phyloP scores from a whole-genome alignment of 1,140 invertebrate species.

The Bactericera cockerelli region DNA sequence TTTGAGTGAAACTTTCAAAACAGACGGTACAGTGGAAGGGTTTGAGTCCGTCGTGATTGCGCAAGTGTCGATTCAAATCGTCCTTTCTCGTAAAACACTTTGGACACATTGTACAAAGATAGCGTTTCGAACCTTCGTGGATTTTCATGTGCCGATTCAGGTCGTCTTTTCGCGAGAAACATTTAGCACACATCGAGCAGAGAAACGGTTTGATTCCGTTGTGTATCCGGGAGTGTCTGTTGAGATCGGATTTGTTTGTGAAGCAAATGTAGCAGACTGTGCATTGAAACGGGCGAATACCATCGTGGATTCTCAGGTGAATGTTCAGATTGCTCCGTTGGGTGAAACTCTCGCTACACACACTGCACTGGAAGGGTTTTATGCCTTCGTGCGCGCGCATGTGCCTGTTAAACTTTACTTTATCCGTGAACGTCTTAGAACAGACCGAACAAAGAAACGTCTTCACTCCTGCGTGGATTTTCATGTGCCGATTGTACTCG shows the following conservation, averaged over 20 bases:
- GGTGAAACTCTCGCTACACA: constrained; percentile 21
- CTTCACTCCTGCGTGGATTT: constrained; percentile 20
- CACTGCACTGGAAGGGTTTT: constrained; percentile 22
- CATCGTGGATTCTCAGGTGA: constrained; percentile 23
- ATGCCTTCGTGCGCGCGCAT: constrained; percentile 23
- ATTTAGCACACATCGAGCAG: constrained; percentile 13
- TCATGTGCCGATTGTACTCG: background rate
- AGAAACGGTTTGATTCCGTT: constrained; percentile 14
- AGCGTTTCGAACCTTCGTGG: constrained; percentile 12
- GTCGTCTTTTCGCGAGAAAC: constrained; percentile 15
- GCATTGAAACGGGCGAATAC: constrained; percentile 22
- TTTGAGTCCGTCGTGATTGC: constrained; percentile 10
- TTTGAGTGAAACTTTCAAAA: constrained; percentile 7
- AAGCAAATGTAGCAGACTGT: background rate
- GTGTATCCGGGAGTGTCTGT: constrained; percentile 12
- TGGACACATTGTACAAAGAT: constrained; percentile 13
- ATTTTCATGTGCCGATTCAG: constrained; percentile 15
- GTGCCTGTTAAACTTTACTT: constrained; percentile 21
- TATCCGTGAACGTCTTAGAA: constrained; percentile 19
- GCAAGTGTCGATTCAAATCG: constrained; percentile 13
- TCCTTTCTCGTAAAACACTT: constrained; percentile 15
- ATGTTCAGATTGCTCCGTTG: constrained; percentile 19
- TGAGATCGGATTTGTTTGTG: constrained; percentile 12
- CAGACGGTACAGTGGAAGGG: background rate
- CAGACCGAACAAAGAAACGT: constrained; percentile 21